A percentile compares a stretch with the other conserved stretches of the same genome.
phyloP scores from a whole-genome alignment of 2,113 vertebrate genomes.

The Symphodus melops region DNA sequence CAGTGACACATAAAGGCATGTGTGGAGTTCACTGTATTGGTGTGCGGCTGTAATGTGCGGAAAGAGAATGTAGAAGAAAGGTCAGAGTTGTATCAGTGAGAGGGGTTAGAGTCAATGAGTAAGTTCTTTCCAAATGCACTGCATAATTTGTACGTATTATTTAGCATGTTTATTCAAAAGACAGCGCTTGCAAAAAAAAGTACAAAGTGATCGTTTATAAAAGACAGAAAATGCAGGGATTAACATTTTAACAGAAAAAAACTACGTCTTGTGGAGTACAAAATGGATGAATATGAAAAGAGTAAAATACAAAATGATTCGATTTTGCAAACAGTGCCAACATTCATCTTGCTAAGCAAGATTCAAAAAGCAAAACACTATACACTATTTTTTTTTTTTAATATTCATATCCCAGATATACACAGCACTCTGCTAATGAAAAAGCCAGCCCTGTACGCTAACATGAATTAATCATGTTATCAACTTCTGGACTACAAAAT shows the following conservation, averaged over 20 bases:
- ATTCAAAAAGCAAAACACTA: conserved; percentile 24
- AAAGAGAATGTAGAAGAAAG: not conserved
- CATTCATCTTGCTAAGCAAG: not conserved
- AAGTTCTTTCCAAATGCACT: not conserved
- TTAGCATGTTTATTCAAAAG: not conserved
- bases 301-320: not conserved
- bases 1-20: not conserved
- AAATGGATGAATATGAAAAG: conserved; percentile 7
- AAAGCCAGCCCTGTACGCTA: conserved; percentile 22
- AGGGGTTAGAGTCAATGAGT: not conserved
- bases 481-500: conserved; percentile 67
- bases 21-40: not conserved
- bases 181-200: not conserved
- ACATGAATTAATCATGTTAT: conserved; percentile 70
- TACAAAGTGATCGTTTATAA: not conserved
- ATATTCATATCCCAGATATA: conserved; percentile 34
- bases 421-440: conserved; percentile 31
- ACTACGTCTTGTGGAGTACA: not conserved
- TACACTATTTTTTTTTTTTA: not conserved
- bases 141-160: not conserved
- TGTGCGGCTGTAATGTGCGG: not conserved
- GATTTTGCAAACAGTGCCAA: not conserved
- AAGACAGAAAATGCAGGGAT: not conserved
- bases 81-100: not conserved
- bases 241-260: not conserved